A percentile compares a stretch with the other conserved stretches of the same genome.
Conservation (phyloP, 1,140 invertebrate species). For the Luehdorfia chinensis region DNA sequence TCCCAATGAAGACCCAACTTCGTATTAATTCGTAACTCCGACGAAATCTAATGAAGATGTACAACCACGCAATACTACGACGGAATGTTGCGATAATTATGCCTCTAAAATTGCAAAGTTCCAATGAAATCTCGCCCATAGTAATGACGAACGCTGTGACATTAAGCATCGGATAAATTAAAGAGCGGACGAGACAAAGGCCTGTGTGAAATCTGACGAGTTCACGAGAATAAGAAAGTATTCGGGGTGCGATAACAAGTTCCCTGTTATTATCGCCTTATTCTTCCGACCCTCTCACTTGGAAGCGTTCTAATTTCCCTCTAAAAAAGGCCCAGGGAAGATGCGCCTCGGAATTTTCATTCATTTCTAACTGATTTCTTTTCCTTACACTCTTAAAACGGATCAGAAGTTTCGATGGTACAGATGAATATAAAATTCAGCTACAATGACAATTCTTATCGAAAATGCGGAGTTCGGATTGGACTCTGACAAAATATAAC, state of each 20-base stretch:
- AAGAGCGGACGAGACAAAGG: conserved; percentile 1
- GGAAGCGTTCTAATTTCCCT: conserved; percentile 2
- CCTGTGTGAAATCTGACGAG: conserved; percentile 10
- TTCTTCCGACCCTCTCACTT: neutral
- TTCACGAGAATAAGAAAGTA: conserved; percentile 1
- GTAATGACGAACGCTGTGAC: neutral
- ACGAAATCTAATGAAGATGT: too few relatives aligned
- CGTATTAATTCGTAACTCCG: neutral
- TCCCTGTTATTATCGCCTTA: conserved; percentile 4
- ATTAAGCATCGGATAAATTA: conserved; percentile 1
- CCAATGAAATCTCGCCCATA: neutral
- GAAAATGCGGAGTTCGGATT: neutral
- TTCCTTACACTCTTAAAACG: neutral
- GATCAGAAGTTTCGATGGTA: too few relatives aligned
- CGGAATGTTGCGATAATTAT: neutral
- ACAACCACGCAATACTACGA: too few relatives aligned
- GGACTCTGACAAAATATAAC: too few relatives aligned
- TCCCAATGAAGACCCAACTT: neutral
- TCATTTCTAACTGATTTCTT: neutral
- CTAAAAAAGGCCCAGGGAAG: neutral
- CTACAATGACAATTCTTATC: neutral
- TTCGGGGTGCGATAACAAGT: neutral
- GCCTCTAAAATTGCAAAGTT: neutral
- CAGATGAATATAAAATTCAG: too few relatives aligned
- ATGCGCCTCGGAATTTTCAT: neutral